Evolutionary conservation across 2,888 invertebrate species (phyloP).

Genomic region (Trachelus troglodyta): DNA sequence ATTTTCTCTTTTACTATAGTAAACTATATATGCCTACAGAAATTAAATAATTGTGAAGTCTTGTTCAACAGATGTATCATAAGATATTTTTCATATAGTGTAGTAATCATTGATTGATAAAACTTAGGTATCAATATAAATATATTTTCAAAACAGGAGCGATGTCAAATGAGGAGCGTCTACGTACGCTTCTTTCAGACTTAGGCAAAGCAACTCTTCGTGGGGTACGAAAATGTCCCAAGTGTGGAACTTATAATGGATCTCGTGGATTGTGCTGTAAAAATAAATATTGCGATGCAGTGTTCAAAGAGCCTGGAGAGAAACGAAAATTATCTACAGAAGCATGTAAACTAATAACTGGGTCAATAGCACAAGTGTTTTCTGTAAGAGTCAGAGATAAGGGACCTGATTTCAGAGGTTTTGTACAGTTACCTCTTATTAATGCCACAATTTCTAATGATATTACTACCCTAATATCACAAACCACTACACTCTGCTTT

Average conservation of each 20-base stretch:
- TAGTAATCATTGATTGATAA: background rate
- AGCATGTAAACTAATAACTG: conserved; percentile 75
- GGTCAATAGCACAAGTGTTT: conserved; percentile 72
- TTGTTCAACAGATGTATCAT: background rate
- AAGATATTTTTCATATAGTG: background rate
- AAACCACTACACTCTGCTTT: conserved; percentile 69
- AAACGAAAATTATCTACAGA: conserved; percentile 72
- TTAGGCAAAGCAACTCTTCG: conserved; percentile 75
- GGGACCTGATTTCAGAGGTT: conserved; percentile 78
- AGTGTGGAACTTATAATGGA: conserved; percentile 82
- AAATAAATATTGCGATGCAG: conserved; percentile 76
- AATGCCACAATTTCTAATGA: conserved; percentile 61
- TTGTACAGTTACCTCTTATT: conserved; percentile 71
- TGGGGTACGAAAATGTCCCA: conserved; percentile 79
- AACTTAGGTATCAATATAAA: background rate
- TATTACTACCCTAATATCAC: conserved; percentile 61
- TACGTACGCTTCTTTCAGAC: conserved; percentile 68
- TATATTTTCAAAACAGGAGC: conserved; percentile 7
- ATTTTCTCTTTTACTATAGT: background rate
- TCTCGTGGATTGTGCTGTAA: conserved; percentile 80
- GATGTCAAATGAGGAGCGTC: conserved; percentile 65
- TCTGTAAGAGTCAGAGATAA: conserved; percentile 78
- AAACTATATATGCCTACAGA: too few relatives aligned
- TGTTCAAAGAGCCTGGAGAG: conserved; percentile 73
- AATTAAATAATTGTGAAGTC: too few relatives aligned